Evolutionary conservation across 30 jellyfish, hydroid and myxozoan species (phyloP).

Genomic region (Catostylus mosaicus): DNA sequence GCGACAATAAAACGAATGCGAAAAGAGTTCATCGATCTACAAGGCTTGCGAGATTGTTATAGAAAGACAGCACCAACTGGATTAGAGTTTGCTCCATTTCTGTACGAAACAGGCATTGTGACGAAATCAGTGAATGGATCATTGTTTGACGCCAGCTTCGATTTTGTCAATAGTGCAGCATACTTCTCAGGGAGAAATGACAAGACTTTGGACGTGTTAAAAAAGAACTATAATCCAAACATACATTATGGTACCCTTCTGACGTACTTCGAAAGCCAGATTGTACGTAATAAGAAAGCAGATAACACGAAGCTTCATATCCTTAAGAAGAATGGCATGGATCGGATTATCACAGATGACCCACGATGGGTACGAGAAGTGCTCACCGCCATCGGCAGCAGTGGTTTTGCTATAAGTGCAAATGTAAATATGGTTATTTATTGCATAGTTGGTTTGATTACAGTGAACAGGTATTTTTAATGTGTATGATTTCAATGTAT

Average conservation of each 20-base stretch:
- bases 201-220: slow-evolving; percentile 7
- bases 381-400: slow-evolving; percentile 16
- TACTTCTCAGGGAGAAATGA: slow-evolving; percentile 26
- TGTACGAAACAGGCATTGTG: slow-evolving; percentile 78
- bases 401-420: background rate
- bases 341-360: slow-evolving; percentile 67
- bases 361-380: background rate
- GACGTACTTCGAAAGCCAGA: slow-evolving; percentile 19
- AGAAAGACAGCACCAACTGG: slow-evolving; percentile 68
- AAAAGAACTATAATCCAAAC: slow-evolving; percentile 25
- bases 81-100: slow-evolving; percentile 54
- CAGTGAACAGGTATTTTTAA: background rate
- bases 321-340: slow-evolving; percentile 32
- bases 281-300: background rate
- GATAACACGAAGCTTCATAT: slow-evolving; percentile 3
- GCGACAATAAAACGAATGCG: slow-evolving; percentile 57
- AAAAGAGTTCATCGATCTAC: slow-evolving; percentile 72
- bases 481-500: background rate
- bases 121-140: slow-evolving; percentile 84
- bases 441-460: background rate
- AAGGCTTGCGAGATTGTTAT: slow-evolving; percentile 71
- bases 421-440: background rate
- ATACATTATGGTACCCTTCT: slow-evolving; percentile 35
- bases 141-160: slow-evolving; percentile 70
- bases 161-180: slow-evolving; percentile 31